Evolutionary conservation across 2,113 vertebrate species (phyloP).

Genomic region (Rynchops niger): DNA sequence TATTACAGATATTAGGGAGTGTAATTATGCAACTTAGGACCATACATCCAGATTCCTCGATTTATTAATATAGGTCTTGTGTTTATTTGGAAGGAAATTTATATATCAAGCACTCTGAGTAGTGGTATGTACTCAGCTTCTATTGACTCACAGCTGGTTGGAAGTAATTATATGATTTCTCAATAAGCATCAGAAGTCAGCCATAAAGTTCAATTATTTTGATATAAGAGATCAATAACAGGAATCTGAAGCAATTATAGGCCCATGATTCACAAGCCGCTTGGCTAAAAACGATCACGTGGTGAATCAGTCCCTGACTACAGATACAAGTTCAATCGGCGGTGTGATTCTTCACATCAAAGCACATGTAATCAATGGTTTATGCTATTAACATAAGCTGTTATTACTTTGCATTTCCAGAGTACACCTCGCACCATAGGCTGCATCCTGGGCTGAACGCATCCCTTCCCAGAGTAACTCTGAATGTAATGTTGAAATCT

Average conservation of each 20-base stretch:
- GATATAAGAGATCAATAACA: slow-evolving; percentile 55
- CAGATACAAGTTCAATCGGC: background rate
- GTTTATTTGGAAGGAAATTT: slow-evolving; percentile 8
- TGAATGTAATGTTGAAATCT: background rate
- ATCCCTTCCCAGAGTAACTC: background rate
- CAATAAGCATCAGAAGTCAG: slow-evolving; percentile 51
- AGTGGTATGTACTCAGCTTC: background rate
- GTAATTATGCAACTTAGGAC: background rate
- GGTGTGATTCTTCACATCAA: background rate
- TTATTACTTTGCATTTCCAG: slow-evolving; percentile 1
- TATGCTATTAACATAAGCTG: background rate
- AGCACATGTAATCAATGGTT: background rate
- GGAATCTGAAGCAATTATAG: slow-evolving; percentile 47
- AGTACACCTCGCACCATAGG: background rate
- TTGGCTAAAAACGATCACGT: background rate
- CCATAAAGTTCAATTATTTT: slow-evolving; percentile 62
- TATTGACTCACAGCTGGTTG: slow-evolving; percentile 26
- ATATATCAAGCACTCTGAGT: background rate
- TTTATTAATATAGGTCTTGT: background rate
- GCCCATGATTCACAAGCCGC: background rate
- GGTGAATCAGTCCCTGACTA: background rate
- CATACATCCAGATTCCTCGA: background rate
- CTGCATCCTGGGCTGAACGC: background rate
- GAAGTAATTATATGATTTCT: slow-evolving; percentile 58
- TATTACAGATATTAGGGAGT: background rate